Base-by-base conservation (phyloP, 1,140 invertebrate genomes). In the Schlechtendalia chinensis region DNA sequence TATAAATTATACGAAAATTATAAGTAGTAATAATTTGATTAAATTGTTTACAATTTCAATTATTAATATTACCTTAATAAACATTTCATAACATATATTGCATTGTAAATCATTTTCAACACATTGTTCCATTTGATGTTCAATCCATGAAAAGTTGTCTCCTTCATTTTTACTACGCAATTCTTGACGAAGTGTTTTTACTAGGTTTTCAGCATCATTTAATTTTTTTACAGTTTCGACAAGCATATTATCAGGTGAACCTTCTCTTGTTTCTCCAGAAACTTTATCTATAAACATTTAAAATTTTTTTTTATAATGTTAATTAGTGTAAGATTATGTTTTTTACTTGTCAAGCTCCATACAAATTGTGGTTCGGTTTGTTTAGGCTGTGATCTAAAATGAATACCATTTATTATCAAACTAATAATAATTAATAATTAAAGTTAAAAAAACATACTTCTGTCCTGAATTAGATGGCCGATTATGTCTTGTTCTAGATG, bases 81-180 rank as follows among this genome's bases (percentile, higher is more conserved):
- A 79, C 22, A 79, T 50, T 79, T 79, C 75, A 19, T 79, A 79
- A 29, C 75, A 79, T 16, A 79, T 79, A 29, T 63, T 61, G 17
- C 75, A 79, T 47, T 79, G 75, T 47, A 79, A 19, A 61, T 79
- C 75, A 79, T 10, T 79, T 16, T 79, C 75, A 61, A 79, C 16
- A 8, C 12, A 58, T 27, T 63, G 32, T 29, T 50, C 58, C 8
- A 79, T 47, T 61, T 79, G 75, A 63, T 63, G 39, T 32, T 59
- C 75, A 45, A 79, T 0, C 58, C 22, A 79, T 27, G 75, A 79
- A 27, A 79, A 79, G 61, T 61, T 79, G 0, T 61, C 39, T 27
- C 24, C 58, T 0, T 63, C 75, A 29, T 61, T 61, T 12, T 29
- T 79, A 47, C 10, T 19, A 61, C 58, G 24, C 22, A 79, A 50